Base-by-base conservation (phyloP, 2,888 invertebrate genomes). In the Chaitophorus viminalis region DNA sequence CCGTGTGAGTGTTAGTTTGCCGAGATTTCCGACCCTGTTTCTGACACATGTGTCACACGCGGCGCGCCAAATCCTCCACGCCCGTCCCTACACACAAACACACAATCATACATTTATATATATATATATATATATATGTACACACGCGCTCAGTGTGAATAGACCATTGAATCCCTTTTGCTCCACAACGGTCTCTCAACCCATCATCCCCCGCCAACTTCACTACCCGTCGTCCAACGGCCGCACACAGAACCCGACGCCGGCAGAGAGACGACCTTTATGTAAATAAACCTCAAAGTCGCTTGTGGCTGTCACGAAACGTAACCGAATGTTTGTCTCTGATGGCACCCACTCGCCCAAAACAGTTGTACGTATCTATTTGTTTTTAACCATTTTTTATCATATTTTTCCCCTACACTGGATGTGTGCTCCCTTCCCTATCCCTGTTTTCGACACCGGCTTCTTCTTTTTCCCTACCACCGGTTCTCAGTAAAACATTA, bases 1-100 rank as follows among this genome's bases (percentile, higher is more conserved):
- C 29, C 54, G 31, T 33, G 31, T 11, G 14, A 36, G 17, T 72
- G 31, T 86, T 39, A 79, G 79, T 87, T 78, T 87, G 17, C 79
- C 74, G 86, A 87, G 86, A 79, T 87, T 87, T 87, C 86, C 86
- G 79, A 87, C 86, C 86, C 79, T 87, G 86, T 87, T 79, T 29
- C 78, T 79, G 86, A 87, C 86, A 87, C 86, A 74, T 87, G 78
- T 87, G 86, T 87, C 86, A 79, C 86, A 87, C 79, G 60, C 74
- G 72, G 78, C 86, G 78, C 72, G 78, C 54, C 78, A 79, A 79
- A 86, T 86, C 86, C 68, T 46, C 46, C 46, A 46, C 46, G 46
- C 46, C 65, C 25, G 17, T n/a, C n/a, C 14, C 60, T 8, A 25
- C n/a, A 31, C 25, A 9, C n/a, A n/a, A n/a, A 29, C 11, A 25